Evolutionary conservation across 2,113 vertebrate genomes (phyloP).

Genomic region (Rhagologus leucostigma): DNA sequence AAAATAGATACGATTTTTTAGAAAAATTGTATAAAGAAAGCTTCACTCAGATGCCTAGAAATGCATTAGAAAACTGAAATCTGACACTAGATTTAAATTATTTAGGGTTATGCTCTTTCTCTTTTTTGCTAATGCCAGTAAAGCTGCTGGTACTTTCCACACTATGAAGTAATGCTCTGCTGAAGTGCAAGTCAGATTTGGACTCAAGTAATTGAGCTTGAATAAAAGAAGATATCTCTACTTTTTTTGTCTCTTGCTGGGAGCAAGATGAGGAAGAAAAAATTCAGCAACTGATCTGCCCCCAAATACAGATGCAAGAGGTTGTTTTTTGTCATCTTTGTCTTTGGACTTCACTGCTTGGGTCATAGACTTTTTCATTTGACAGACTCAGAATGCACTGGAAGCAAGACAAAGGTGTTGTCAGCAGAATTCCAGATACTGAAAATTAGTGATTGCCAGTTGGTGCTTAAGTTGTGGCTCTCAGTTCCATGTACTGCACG

Average conservation of each 20-base stretch:
- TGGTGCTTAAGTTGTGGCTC: background rate
- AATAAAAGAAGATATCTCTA: background rate
- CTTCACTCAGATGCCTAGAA: background rate
- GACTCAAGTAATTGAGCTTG: background rate
- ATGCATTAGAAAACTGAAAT: background rate
- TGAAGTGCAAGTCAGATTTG: background rate
- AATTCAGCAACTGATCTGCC: background rate
- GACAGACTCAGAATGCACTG: background rate
- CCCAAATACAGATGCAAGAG: background rate
- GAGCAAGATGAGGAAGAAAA: background rate
- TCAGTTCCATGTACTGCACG: background rate
- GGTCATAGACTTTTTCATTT: background rate
- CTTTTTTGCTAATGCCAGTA: background rate
- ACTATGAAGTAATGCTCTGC: background rate
- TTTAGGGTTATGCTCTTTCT: background rate
- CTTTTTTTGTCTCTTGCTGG: background rate
- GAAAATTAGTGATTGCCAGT: background rate
- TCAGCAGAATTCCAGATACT: background rate
- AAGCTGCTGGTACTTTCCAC: background rate
- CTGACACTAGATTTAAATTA: background rate
- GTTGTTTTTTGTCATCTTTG: background rate
- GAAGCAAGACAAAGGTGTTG: background rate
- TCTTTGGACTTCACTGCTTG: background rate
- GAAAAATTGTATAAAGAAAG: background rate
- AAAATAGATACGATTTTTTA: background rate